Percentiles rank a stretch among this genome's conserved stretches.
Evolutionary conservation across 2,113 vertebrate species (phyloP).

Genomic region (Picathartes gymnocephalus): DNA sequence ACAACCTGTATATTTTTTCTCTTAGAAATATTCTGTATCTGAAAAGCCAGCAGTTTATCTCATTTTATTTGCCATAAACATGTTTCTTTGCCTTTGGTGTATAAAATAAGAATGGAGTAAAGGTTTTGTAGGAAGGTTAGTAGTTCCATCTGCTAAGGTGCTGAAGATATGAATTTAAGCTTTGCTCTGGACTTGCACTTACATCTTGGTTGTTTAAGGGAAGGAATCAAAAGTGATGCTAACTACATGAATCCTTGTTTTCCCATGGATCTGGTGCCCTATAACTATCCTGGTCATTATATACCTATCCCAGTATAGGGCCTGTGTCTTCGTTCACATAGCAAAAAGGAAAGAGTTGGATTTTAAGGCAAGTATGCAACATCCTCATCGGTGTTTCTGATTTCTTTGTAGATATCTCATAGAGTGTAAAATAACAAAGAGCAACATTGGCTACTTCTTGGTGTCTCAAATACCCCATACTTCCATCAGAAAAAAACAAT

Average conservation of each 20-base stretch:
- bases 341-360: not conserved
- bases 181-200: not conserved
- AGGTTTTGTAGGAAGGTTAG: not conserved
- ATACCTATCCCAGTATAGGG: not conserved
- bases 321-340: not conserved
- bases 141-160: not conserved
- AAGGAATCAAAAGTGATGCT: not conserved
- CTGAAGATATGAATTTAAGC: not conserved
- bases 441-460: not conserved
- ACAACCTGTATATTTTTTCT: not conserved
- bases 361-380: not conserved
- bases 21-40: not conserved
- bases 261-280: not conserved
- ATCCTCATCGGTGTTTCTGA: not conserved
- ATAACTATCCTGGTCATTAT: fast-evolving
- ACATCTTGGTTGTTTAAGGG: not conserved
- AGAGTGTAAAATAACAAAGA: not conserved
- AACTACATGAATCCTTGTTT: not conserved
- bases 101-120: not conserved
- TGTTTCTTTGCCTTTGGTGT: not conserved
- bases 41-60: not conserved
- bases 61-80: not conserved
- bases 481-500: not conserved
- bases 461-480: not conserved
- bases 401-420: not conserved